Conservation (phyloP, 2,113 vertebrate species). For the Mugil cephalus region DNA sequence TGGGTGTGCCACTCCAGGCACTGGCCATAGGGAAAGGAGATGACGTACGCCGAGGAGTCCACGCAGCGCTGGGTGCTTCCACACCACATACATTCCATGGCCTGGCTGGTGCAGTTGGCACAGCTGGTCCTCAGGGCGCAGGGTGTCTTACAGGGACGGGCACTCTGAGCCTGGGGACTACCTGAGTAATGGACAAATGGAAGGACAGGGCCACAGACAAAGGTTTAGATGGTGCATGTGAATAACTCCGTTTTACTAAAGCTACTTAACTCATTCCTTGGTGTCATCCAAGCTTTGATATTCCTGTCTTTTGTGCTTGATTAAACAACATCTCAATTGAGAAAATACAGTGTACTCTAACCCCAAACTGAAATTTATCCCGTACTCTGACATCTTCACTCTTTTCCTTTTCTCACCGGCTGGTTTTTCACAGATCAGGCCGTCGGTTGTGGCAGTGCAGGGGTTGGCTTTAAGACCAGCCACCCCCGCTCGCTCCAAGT, state of each 20-base stretch:
- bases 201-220: no score
- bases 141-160: conserved; percentile 91
- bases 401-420: conserved; percentile 76
- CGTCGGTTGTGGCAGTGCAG: conserved; percentile 91
- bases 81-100: conserved; percentile 98
- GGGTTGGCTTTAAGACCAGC: conserved; percentile 91
- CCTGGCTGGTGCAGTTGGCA: conserved; percentile 93
- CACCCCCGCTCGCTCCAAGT: conserved; percentile 82
- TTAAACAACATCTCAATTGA: no score
- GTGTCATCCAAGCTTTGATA: no score
- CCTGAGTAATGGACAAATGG: conserved; percentile 73
- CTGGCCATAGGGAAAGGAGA: conserved; percentile 96
- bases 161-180: conserved; percentile 88
- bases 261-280: no score
- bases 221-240: no score
- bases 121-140: conserved; percentile 90
- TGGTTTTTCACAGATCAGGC: conserved; percentile 92
- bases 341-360: no score
- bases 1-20: conserved; percentile 97
- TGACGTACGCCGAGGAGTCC: conserved; percentile 95
- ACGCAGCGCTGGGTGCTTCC: conserved; percentile 91
- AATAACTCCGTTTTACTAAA: no score
- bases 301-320: no score
- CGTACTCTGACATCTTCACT: accelerated
- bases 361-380: no score